Evolutionary conservation across 2,888 invertebrate species (phyloP), one percentile per base, ranked within the genome.

Genomic region (Listrodromus nycthemerus): DNA sequence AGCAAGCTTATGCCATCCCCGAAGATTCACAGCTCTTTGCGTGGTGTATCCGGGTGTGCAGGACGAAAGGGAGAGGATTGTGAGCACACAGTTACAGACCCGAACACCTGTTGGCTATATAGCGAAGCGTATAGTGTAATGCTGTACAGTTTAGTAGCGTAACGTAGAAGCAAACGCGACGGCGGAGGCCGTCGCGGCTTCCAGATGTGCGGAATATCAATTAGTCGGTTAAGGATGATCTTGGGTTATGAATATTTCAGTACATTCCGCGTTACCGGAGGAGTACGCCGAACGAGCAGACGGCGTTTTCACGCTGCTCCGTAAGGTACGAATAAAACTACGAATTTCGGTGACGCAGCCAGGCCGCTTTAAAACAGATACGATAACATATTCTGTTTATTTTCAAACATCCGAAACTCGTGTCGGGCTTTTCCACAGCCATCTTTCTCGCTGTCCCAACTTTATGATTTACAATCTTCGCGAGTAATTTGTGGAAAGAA

Each of bases 201-300:
- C 89, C 90, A 89, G 89, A 89, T 88, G 90, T 87, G 83, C 84
- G 87, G 90, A 90, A 91, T 91, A 91, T 91, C 89, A 91, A 91
- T 91, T 91, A 91, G 89, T 86, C 82, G 85, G 87, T 88, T 88
- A 87, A 88, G 88, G 89, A 89, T 90, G 86, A 90, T 90, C 90
- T 86, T 81, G 86, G 85, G 87, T 89, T 89, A 91, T 91, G 91
- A 91, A 91, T 91, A 91, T 91, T 91, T 91, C 89, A 90, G 83
- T 78, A 84, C 61, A 70, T 74, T 70, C 45, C 24, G 73, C 86
- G 27, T 85, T 76, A 76, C 66, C 67, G 66, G 48, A 52, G 73
- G 69, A 27, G 79, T 55, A 55, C 55, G 55, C 55, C 27, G 61
- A 61, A 61, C 61, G 61, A 61, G 58, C 58, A 6, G 13, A 6